phyloP scores from a whole-genome alignment of 2,888 invertebrate genomes.

The Cataglyphis albicans region DNA sequence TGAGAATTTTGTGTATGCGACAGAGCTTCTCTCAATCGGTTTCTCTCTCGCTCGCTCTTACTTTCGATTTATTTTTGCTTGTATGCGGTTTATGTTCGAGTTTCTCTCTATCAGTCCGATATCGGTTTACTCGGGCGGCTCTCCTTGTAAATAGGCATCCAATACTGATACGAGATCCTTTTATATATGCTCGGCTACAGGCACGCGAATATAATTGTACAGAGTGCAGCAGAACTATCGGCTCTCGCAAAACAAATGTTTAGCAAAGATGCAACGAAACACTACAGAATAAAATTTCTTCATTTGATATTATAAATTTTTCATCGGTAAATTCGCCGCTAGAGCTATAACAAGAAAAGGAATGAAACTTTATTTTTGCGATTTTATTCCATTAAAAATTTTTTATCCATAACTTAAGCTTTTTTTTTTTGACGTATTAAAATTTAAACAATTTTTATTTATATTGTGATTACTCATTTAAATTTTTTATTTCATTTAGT shows the following conservation, averaged over 20 bases:
- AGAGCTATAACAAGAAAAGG: neutral
- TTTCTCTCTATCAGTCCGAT: conserved; percentile 54
- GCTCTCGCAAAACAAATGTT: neutral
- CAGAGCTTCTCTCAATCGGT: conserved; percentile 7
- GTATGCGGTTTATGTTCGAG: conserved; percentile 57
- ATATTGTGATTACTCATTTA: neutral
- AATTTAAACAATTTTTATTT: neutral
- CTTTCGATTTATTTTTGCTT: conserved; percentile 52
- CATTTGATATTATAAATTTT: neutral
- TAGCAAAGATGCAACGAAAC: neutral
- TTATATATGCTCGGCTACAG: conserved; percentile 22
- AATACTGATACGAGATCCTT: conserved; percentile 36
- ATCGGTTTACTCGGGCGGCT: conserved; percentile 63
- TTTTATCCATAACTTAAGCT: neutral
- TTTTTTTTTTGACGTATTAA: neutral
- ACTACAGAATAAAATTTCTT: neutral
- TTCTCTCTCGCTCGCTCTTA: conserved; percentile 21
- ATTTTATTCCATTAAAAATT: neutral
- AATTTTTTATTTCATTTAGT: neutral
- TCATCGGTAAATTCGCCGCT: neutral
- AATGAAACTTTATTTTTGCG: neutral
- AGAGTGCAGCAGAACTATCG: conserved; percentile 24
- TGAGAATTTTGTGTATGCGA: neutral
- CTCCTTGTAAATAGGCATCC: conserved; percentile 54
- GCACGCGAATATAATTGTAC: conserved; percentile 43